Conservation (phyloP, 2,888 invertebrate species). For the Plusia festucae region DNA sequence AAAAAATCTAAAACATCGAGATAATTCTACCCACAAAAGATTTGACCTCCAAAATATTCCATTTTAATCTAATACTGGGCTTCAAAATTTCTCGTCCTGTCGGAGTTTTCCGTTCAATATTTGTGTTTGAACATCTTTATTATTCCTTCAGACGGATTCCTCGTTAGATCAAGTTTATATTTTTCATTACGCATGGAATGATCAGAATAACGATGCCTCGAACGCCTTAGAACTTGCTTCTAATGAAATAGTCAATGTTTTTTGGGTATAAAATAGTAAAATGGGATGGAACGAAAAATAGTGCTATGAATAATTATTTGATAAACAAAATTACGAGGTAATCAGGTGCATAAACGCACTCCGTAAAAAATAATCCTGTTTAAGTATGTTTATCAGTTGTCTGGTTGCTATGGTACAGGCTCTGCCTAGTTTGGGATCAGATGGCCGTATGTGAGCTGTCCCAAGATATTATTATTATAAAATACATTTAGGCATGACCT, state of each 20-base stretch:
- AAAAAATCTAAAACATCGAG: neutral
- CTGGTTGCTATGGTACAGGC: too few species aligned
- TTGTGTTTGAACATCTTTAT: conserved; percentile 21
- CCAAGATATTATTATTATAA: too few species aligned
- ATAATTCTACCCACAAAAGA: neutral
- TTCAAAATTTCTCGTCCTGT: neutral
- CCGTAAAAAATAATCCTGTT: too few species aligned
- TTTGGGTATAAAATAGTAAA: neutral
- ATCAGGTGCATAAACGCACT: too few species aligned
- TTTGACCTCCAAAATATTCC: neutral
- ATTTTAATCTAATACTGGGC: neutral
- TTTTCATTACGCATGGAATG: conserved; percentile 42
- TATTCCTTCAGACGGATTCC: conserved; percentile 19
- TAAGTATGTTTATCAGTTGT: too few species aligned
- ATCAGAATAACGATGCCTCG: conserved; percentile 44
- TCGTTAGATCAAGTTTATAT: conserved; percentile 34
- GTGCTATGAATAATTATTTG: neutral
- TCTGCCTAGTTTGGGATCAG: too few species aligned
- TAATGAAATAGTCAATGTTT: neutral
- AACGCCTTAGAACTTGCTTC: conserved; percentile 20
- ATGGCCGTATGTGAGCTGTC: too few species aligned
- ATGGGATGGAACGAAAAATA: neutral
- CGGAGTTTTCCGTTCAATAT: conserved; percentile 17
- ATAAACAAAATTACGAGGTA: too few species aligned
- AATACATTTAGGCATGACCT: too few species aligned